Percentiles rank a stretch among this genome's conserved stretches.
Conservation (phyloP, 2,888 invertebrate species). For the Thereva unica region DNA sequence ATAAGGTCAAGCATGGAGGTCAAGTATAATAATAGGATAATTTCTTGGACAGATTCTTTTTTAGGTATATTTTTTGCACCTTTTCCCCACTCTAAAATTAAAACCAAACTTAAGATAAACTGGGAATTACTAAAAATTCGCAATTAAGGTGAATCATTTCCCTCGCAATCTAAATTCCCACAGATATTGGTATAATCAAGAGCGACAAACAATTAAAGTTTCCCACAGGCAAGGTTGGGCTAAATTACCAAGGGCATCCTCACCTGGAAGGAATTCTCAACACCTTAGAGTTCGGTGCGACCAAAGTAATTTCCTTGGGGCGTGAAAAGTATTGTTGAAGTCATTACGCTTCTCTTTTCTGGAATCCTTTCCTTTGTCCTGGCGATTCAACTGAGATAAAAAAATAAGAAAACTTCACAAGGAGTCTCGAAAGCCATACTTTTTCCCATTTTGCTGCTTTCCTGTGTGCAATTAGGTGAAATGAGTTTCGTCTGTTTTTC, state of each 20-base stretch:
- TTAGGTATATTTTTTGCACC: too few relatives aligned
- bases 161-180: too few relatives aligned
- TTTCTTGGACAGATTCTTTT: too few relatives aligned
- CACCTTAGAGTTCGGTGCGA: slow-evolving; percentile 22
- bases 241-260: slow-evolving; percentile 26
- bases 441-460: slow-evolving; percentile 39
- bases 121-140: too few relatives aligned
- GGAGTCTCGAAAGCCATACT: slow-evolving; percentile 37
- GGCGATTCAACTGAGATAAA: slow-evolving; percentile 24
- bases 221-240: slow-evolving; percentile 27
- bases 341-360: slow-evolving; percentile 38
- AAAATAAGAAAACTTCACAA: slow-evolving; percentile 38
- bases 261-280: slow-evolving; percentile 9
- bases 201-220: slow-evolving; percentile 35
- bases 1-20: too few relatives aligned
- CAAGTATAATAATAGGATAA: too few relatives aligned
- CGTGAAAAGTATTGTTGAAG: slow-evolving; percentile 42
- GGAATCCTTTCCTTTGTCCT: slow-evolving; percentile 13
- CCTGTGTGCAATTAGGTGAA: slow-evolving; percentile 41
- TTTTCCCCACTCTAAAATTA: too few relatives aligned
- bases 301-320: slow-evolving; percentile 41
- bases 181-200: slow-evolving; percentile 21
- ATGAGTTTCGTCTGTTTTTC: slow-evolving; percentile 39
- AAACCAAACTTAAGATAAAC: too few relatives aligned
- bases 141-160: too few relatives aligned